Conservation (phyloP, 2,797 vertebrate species). For the Carapus acus region DNA sequence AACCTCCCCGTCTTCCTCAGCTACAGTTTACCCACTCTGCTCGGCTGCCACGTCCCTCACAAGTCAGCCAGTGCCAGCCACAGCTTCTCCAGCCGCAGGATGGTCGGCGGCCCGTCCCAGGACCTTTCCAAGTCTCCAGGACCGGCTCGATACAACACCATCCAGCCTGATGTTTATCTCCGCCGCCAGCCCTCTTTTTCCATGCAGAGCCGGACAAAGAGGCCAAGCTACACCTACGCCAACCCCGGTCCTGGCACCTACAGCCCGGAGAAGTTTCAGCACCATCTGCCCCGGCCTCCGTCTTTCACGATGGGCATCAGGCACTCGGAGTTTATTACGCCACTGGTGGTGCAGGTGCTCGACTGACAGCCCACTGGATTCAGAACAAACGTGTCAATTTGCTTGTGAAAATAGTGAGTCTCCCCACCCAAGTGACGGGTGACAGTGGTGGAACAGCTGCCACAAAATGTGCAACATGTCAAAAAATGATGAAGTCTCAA, state of each 20-base stretch:
- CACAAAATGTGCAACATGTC: too few species aligned
- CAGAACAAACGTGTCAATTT: too few species aligned
- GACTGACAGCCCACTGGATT: slow-evolving; percentile 48
- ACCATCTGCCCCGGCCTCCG: slow-evolving; percentile 69
- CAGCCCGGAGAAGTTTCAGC: slow-evolving; percentile 74
- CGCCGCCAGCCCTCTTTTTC: slow-evolving; percentile 80
- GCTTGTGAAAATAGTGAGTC: too few species aligned
- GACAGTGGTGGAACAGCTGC: too few species aligned
- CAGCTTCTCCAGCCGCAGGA: slow-evolving; percentile 65
- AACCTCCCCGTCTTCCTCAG: too few species aligned
- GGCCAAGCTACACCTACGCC: slow-evolving; percentile 36
- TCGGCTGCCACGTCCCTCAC: slow-evolving; percentile 71
- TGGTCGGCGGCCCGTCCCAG: slow-evolving; percentile 60
- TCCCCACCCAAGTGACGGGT: too few species aligned
- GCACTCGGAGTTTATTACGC: slow-evolving; percentile 78
- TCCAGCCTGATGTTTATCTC: slow-evolving; percentile 72
- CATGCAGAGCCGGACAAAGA: slow-evolving; percentile 75
- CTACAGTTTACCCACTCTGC: slow-evolving; percentile 78
- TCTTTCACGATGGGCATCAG: slow-evolving; percentile 79
- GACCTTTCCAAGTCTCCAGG: slow-evolving; percentile 79
- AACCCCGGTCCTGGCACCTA: slow-evolving; percentile 79
- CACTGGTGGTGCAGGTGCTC: slow-evolving; percentile 63
- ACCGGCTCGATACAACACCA: slow-evolving; percentile 76
- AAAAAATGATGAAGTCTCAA: too few species aligned
- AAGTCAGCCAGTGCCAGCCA: slow-evolving; percentile 80